Evolutionary conservation across 2,888 invertebrate genomes (phyloP).

Genomic region (Nymphalis polychloros): DNA sequence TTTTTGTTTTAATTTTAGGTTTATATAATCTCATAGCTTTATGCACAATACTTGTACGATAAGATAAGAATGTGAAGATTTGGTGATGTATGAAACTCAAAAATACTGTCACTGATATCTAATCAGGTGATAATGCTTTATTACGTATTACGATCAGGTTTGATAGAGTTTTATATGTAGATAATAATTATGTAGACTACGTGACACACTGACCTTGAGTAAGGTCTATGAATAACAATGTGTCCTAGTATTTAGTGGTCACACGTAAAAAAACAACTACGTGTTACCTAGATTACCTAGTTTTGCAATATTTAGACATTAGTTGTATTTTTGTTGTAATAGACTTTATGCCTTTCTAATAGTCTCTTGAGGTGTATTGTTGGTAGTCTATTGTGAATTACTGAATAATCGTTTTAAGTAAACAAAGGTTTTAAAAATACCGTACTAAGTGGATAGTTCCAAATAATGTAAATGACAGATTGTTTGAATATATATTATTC

Average conservation of each 20-base stretch:
- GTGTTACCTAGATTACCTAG: background rate
- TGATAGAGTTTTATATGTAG: background rate
- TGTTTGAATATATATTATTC: no score
- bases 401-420: no score
- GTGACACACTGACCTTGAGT: background rate
- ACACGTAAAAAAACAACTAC: background rate
- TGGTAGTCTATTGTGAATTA: no score
- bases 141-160: background rate
- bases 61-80: constrained; percentile 12
- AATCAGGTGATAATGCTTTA: background rate
- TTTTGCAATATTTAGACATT: background rate
- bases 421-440: no score
- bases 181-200: background rate
- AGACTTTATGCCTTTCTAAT: no score
- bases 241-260: constrained; percentile 8
- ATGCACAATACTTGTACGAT: constrained; percentile 2
- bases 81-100: constrained; percentile 3
- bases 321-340: no score
- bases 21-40: background rate
- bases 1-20: background rate
- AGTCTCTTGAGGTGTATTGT: no score
- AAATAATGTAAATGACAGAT: no score
- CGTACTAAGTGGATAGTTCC: no score
- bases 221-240: background rate
- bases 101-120: constrained; percentile 5